phyloP scores from a whole-genome alignment of 2,113 vertebrate species.

The Embiotoca jacksoni region DNA sequence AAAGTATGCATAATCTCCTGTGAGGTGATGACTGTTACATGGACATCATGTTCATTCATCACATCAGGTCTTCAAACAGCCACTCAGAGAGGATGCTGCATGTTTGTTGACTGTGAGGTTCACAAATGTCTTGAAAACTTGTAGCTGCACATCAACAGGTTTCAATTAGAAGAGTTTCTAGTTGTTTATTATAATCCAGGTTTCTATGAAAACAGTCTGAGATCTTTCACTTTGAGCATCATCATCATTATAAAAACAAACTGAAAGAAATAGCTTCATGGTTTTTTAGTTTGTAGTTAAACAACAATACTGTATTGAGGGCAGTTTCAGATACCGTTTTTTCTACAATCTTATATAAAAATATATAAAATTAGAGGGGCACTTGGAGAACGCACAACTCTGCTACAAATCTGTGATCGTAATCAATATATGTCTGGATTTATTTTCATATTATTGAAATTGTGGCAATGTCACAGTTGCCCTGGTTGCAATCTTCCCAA shows the following conservation, averaged over 20 bases:
- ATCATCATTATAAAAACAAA: background rate
- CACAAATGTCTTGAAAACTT: conserved; percentile 13
- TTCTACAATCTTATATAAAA: background rate
- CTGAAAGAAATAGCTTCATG: background rate
- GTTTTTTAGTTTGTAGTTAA: background rate
- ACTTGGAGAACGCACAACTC: too few species aligned
- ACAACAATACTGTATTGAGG: too few species aligned
- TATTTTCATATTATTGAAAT: too few species aligned
- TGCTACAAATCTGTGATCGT: too few species aligned
- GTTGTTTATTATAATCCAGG: conserved; percentile 12
- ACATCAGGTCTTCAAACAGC: conserved; percentile 26
- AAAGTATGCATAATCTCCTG: conserved; percentile 39
- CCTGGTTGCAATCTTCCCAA: too few species aligned
- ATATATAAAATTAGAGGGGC: background rate
- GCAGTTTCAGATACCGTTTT: too few species aligned
- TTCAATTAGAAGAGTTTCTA: background rate
- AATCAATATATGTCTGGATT: too few species aligned
- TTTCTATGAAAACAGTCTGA: conserved; percentile 13
- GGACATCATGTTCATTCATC: conserved; percentile 35
- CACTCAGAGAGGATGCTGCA: background rate
- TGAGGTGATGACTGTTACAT: conserved; percentile 38
- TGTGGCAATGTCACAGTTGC: too few species aligned
- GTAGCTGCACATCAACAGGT: conserved; percentile 17
- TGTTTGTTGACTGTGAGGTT: background rate
- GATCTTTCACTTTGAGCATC: background rate